Conservation (phyloP, 2,113 vertebrate genomes). For the Tylochromis polylepis region DNA sequence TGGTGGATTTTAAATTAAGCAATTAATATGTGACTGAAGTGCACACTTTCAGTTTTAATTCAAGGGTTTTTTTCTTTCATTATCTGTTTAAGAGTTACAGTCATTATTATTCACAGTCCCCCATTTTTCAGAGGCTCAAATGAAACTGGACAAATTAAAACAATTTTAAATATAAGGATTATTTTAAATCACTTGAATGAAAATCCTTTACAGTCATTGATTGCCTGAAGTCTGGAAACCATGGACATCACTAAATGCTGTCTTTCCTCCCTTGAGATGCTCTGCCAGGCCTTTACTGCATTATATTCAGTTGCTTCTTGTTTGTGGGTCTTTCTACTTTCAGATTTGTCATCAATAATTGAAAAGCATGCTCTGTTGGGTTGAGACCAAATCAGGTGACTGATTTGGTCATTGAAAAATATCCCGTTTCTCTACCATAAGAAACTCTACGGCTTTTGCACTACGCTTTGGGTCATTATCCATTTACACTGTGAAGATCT, state of each 20-base stretch:
- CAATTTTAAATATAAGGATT: not conserved
- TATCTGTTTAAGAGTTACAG: not conserved
- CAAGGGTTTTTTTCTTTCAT: not conserved
- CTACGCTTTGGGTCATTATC: not conserved
- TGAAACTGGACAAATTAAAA: not conserved
- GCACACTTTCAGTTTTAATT: not conserved
- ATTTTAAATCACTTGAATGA: not conserved
- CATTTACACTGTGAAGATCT: not conserved
- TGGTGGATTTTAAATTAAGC: not conserved
- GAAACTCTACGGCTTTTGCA: not conserved
- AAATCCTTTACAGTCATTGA: not conserved
- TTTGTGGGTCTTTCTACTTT: not conserved
- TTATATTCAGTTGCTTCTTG: not conserved
- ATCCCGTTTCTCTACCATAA: not conserved
- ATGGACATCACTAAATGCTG: not conserved
- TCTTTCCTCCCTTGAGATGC: not conserved
- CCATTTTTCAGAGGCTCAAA: not conserved
- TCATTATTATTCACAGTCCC: not conserved
- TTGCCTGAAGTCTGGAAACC: not conserved
- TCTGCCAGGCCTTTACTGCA: not conserved
- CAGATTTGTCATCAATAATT: not conserved
- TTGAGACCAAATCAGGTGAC: not conserved
- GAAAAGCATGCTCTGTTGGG: not conserved
- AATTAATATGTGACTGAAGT: not conserved
- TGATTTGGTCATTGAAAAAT: not conserved